A percentile compares a stretch with the other conserved stretches of the same genome.
phyloP scores from a whole-genome alignment of 2,113 vertebrate species.

The Cisticola juncidis region DNA sequence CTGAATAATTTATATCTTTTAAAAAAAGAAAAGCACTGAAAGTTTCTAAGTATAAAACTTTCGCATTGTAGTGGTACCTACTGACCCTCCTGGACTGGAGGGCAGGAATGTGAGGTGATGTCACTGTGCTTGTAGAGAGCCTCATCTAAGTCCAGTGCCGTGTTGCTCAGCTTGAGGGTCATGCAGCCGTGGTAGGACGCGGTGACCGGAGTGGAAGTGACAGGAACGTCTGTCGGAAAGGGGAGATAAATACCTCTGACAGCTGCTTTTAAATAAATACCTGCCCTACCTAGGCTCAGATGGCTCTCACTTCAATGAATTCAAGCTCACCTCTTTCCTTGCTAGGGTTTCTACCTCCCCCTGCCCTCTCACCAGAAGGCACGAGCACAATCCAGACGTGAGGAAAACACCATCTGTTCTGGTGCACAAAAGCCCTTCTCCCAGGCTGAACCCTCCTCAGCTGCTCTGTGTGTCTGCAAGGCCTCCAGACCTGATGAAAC shows the following conservation, averaged over 20 bases:
- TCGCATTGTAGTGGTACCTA: conserved; percentile 53
- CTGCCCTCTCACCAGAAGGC: neutral
- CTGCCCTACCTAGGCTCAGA: neutral
- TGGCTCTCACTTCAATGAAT: neutral
- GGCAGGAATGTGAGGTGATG: conserved; percentile 95
- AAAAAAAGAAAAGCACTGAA: conserved; percentile 57
- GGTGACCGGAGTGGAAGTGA: conserved; percentile 87
- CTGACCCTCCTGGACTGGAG: conserved; percentile 55
- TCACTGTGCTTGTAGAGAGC: conserved; percentile 89
- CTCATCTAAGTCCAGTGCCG: conserved; percentile 85
- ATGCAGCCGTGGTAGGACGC: conserved; percentile 92
- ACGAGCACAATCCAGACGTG: neutral
- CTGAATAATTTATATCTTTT: conserved; percentile 76
- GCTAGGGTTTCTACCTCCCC: neutral
- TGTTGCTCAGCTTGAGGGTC: conserved; percentile 81
- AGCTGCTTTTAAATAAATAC: neutral
- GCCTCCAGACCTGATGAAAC: neutral
- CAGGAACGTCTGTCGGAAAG: conserved; percentile 82
- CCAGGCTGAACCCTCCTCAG: neutral
- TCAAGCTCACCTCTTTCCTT: neutral
- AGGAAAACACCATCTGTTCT: neutral
- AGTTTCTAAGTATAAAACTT: conserved; percentile 59
- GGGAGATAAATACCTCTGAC: neutral
- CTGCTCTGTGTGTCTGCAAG: neutral
- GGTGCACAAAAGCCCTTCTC: neutral